Evolutionary conservation across 2,113 vertebrate genomes (phyloP), one percentile per base, ranked within the genome.

Genomic region (Lophotis ruficrista): DNA sequence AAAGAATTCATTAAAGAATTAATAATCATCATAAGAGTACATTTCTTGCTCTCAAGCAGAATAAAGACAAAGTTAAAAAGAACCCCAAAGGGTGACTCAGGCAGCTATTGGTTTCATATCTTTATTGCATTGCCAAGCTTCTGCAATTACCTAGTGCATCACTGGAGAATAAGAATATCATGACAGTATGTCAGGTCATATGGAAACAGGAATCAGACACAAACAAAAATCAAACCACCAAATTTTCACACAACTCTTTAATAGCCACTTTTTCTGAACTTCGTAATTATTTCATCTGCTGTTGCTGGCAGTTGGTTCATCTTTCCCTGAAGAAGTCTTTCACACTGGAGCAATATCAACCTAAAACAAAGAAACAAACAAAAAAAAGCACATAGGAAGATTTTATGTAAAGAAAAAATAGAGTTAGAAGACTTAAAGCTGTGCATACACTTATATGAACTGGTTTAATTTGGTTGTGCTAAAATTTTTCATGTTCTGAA

Each of bases 401-500:
- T 95, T 71, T 81, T 97, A 64, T 86, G 60, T n/a, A 81, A 68
- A 71, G 15, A 73, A 95, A 88, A 66, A 83, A 38, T 6, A 75
- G 28, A 27, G 7, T 45, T 70, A 82, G 90, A 65, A 80, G 57
- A 62, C 54, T 82, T 76, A 89, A 95, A 94, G 76, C 45, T 48
- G 69, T 79, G 77, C 86, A 85, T 89, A 92, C 71, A 72, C 35
- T 66, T 80, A 43, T 86, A 43, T 56, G 88, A 93, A 79, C 24
- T 66, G 23, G 24, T 87, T 95, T 85, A 91, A 58, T 61, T 88
- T 48, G 77, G 10, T 85, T 94, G 50, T 87, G 51, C 81, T 89
- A 23, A 95, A 89, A 92, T 61, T 57, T 95, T 92, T 88, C 65
- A 83, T 73, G 54, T 91, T 94, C 64, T 92, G 77, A 95, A 92